A percentile compares a stretch with the other conserved stretches of the same genome.
phyloP scores from a whole-genome alignment of 2,113 vertebrate genomes.

The Psammodynastes pulverulentus region DNA sequence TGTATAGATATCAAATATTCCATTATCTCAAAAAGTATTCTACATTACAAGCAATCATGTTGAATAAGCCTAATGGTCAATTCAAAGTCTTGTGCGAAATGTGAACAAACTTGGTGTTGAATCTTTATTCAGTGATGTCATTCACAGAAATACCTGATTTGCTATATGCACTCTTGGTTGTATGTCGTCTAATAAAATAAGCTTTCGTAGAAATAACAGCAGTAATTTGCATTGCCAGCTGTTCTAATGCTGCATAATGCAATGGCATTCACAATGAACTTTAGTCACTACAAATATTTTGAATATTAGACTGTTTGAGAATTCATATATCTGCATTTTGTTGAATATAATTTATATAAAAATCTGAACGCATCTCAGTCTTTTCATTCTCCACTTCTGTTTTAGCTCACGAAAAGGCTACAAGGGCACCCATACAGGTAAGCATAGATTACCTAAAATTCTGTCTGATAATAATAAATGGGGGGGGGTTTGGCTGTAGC shows the following conservation, averaged over 20 bases:
- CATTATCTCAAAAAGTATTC: neutral
- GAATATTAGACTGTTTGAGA: neutral
- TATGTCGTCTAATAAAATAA: neutral
- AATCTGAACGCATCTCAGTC: neutral
- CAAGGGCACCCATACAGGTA: conserved; percentile 91
- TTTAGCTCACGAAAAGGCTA: conserved; percentile 86
- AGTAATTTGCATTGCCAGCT: neutral
- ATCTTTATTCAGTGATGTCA: neutral
- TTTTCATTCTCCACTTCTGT: conserved; percentile 1
- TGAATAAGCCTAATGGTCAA: neutral
- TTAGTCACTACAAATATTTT: neutral
- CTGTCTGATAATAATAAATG: neutral
- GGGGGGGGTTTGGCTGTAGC: neutral
- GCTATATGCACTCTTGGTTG: neutral
- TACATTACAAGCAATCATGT: neutral
- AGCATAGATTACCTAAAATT: conserved; percentile 50
- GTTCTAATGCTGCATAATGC: neutral
- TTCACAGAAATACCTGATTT: neutral
- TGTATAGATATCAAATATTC: neutral
- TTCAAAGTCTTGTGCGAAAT: neutral
- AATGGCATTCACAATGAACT: too few relatives aligned
- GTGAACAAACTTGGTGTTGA: neutral
- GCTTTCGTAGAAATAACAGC: neutral
- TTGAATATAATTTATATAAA: neutral
- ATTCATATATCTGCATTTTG: neutral